Conservation (phyloP, 2,888 invertebrate species). For the Myopa tessellatipennis region DNA sequence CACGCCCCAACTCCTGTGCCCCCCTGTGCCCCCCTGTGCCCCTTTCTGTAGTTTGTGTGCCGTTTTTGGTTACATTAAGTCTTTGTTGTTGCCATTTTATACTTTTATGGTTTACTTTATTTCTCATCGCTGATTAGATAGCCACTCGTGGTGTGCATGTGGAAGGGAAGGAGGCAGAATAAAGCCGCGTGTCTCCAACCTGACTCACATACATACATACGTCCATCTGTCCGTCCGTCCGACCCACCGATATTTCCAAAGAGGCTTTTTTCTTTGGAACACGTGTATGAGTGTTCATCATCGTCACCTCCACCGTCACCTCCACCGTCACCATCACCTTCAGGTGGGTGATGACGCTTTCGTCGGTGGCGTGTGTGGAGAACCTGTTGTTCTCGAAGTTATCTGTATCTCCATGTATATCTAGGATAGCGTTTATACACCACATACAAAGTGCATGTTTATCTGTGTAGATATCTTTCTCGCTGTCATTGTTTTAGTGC, state of each 20-base stretch:
- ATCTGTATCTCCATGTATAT: constrained; percentile 37
- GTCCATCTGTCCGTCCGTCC: too few relatives aligned
- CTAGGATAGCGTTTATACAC: background rate
- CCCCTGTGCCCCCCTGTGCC: background rate
- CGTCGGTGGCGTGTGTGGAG: constrained; percentile 17
- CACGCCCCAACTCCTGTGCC: background rate
- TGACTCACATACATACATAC: background rate
- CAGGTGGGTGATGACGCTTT: constrained; percentile 2
- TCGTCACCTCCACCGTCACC: background rate
- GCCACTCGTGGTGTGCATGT: constrained; percentile 14
- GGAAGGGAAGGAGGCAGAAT: constrained; percentile 12
- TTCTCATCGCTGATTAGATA: constrained; percentile 46
- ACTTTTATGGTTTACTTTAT: constrained; percentile 25
- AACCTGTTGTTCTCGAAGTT: constrained; percentile 29
- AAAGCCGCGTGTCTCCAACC: constrained; percentile 23
- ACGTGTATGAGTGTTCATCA: constrained; percentile 5
- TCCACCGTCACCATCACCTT: background rate
- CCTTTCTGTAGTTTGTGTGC: background rate
- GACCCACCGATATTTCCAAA: too few relatives aligned
- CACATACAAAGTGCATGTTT: background rate
- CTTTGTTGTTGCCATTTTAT: constrained; percentile 22
- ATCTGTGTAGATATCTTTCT: constrained; percentile 46
- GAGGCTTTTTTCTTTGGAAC: constrained; percentile 20
- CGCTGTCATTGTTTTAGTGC: constrained; percentile 40
- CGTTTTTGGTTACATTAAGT: background rate